Conservation (phyloP, 2,113 vertebrate genomes). For the Eupsittula cactorum region DNA sequence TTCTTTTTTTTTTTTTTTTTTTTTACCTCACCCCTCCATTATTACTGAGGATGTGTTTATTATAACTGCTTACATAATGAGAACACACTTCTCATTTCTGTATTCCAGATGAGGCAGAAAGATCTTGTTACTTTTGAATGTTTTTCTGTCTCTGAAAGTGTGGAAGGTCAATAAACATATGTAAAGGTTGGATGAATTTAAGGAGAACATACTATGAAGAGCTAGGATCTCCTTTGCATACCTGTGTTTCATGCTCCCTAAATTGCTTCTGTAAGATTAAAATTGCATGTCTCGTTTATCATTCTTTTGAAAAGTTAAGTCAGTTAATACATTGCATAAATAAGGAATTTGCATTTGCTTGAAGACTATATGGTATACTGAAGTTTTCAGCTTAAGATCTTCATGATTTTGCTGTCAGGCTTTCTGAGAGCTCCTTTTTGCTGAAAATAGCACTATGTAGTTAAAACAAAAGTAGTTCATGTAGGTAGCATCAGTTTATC, state of each 20-base stretch:
- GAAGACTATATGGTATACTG: neutral
- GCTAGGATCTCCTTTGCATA: neutral
- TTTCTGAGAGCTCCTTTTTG: neutral
- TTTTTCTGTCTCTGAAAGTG: neutral
- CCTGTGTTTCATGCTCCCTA: neutral
- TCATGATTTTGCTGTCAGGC: neutral
- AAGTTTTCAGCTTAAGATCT: neutral
- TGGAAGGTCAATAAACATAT: neutral
- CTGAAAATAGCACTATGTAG: neutral
- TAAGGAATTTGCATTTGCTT: neutral
- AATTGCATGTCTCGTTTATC: neutral
- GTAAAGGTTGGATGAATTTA: neutral
- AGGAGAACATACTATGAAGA: neutral
- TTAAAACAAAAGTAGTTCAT: neutral
- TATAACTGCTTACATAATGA: neutral
- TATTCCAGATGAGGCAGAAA: neutral
- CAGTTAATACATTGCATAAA: neutral
- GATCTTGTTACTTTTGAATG: neutral
- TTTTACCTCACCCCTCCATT: neutral
- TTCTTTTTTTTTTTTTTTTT: too few relatives aligned
- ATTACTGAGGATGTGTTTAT: neutral
- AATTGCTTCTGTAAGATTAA: neutral
- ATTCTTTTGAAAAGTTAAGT: neutral
- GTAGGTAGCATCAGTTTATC: neutral
- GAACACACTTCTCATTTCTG: neutral